Evolutionary conservation across 1,140 invertebrate genomes (phyloP).

Genomic region (Bombus impatiens): DNA sequence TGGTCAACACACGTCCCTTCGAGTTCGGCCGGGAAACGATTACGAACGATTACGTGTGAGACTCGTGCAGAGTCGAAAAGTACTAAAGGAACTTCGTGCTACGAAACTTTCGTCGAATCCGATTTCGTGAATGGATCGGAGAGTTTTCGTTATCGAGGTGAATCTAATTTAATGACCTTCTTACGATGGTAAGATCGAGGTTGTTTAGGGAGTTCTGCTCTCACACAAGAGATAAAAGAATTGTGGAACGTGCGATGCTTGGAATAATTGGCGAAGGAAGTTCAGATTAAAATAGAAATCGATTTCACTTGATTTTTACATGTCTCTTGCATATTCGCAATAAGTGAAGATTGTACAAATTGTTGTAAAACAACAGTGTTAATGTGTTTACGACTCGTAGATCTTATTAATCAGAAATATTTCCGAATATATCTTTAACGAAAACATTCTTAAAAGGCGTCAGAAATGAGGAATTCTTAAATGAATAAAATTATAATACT

Average conservation of each 20-base stretch:
- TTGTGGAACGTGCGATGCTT: neutral
- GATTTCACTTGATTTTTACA: too few relatives aligned
- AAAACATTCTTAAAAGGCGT: too few relatives aligned
- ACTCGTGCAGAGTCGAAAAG: neutral
- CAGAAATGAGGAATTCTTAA: too few relatives aligned
- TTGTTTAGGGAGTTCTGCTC: neutral
- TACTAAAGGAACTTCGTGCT: neutral
- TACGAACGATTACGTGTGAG: slow-evolving; percentile 15
- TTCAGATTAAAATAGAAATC: too few relatives aligned
- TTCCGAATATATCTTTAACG: too few relatives aligned
- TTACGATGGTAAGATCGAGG: neutral
- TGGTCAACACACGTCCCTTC: neutral
- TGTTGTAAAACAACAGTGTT: too few relatives aligned
- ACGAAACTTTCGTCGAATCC: neutral
- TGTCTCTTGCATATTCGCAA: too few relatives aligned
- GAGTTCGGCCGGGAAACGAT: slow-evolving; percentile 10
- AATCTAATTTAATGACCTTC: slow-evolving; percentile 4
- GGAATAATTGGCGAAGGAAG: neutral
- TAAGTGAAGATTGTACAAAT: too few relatives aligned
- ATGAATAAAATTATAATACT: too few relatives aligned
- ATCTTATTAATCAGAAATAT: too few relatives aligned
- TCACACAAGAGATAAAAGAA: neutral
- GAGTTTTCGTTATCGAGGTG: slow-evolving; percentile 1
- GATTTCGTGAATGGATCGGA: neutral
- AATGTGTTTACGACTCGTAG: too few relatives aligned